Base-by-base conservation (phyloP, 2,113 vertebrate species). In the Blennius ocellaris region DNA sequence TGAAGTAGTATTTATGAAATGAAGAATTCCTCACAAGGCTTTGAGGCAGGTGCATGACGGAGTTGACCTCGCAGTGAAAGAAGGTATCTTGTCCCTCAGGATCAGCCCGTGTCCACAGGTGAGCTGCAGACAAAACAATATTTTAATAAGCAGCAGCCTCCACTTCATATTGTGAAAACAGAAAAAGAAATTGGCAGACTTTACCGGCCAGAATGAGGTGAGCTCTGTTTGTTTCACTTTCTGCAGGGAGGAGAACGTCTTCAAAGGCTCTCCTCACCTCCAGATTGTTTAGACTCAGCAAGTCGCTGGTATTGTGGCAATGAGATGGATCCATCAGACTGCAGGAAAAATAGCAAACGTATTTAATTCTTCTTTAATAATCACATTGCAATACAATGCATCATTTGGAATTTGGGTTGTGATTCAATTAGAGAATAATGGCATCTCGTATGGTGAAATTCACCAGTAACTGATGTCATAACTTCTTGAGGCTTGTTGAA, bases 181-280 rank as follows among this genome's bases (percentile, higher is more conserved):
- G 2, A 30, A 30, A 3, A 40, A 15, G 7, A 10, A 30, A 8
- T 12, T 30, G 38, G 21, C 21, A 30, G 11, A 9, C 7, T 21
- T 51, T 89, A 96, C 96, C 96, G 84, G 95, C 94, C 8, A 95
- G 77, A 3, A 95, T 66, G 8, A 92, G 21, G 44, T 96, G 95
- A 12, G 93, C 94, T 15, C 74, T 90, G 72, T 8, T 84, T 78
- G 80, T 76, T 48, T 92, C 88, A 0, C 58, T 85, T 0, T 75
- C 75, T 12, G 69, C 76, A 9, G 83, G 93, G 60, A 95, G 87
- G 14, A 95, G 92, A 10, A 94, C 89, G 39, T 85, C 81, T 50
- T 94, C 91, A 62, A 93, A 94, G 7, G 93, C 90, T 15, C 2
- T 83, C 60, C 50, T 90, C 62, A 93, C 89, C 45, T 92, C 91